phyloP scores from a whole-genome alignment of 2,888 invertebrate genomes.

The Glyphotaelius pellucidus region DNA sequence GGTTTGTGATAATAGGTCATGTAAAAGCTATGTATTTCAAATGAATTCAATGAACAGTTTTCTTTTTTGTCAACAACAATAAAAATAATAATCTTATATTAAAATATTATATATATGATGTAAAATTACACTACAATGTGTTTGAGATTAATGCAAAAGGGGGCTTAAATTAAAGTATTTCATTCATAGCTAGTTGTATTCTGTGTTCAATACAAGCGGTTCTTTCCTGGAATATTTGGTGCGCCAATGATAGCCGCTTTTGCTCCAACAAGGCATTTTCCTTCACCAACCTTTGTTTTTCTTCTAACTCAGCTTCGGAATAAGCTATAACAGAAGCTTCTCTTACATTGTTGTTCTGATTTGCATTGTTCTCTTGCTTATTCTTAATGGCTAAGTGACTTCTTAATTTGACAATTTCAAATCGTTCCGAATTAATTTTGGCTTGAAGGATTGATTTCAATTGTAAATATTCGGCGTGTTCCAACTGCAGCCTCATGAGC shows the following conservation, averaged over 20 bases:
- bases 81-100: neutral
- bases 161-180: constrained; percentile 70
- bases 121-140: neutral
- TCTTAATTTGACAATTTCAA: constrained; percentile 83
- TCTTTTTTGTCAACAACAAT: neutral
- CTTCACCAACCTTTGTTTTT: constrained; percentile 74
- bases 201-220: constrained; percentile 84
- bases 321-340: constrained; percentile 69
- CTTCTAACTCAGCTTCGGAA: constrained; percentile 73
- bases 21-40: neutral
- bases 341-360: constrained; percentile 71
- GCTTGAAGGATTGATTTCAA: constrained; percentile 83
- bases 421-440: constrained; percentile 84
- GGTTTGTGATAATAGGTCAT: neutral
- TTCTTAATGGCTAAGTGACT: constrained; percentile 76
- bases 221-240: constrained; percentile 85
- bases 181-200: constrained; percentile 82
- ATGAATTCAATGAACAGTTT: neutral
- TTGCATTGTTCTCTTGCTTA: constrained; percentile 72
- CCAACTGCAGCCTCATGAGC: constrained; percentile 80
- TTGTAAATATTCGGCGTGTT: constrained; percentile 81
- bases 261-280: constrained; percentile 84
- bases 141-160: neutral
- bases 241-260: constrained; percentile 81
- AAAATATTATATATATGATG: neutral